Evolutionary conservation across 1,140 invertebrate species (phyloP), one percentile per base, ranked within the genome.

Genomic region (Oreohelix idahoensis): DNA sequence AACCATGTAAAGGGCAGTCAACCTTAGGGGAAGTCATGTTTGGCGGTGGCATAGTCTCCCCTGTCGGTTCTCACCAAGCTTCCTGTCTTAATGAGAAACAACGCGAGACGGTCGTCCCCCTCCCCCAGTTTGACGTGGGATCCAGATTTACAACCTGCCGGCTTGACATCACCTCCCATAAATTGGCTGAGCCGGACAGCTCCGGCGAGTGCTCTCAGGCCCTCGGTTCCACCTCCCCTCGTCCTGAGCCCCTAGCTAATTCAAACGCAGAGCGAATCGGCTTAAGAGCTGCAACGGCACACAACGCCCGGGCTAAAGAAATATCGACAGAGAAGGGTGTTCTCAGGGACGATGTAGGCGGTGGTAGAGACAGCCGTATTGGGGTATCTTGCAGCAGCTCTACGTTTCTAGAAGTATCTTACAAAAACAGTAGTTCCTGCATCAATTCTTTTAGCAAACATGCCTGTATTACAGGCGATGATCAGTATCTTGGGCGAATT

Each of bases 241-340:
- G 29, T 32, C 63, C 63, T 66, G 63, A 66, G n/a, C 63, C 63
- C 63, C 63, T 66, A 35, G 63, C 63, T 66, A 66, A 66, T 66
- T 66, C 63, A 66, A 66, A 66, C n/a, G n/a, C n/a, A 23, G 63
- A 66, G 63, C 63, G 63, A 66, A 66, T 66, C 63, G 63, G 63
- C 23, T 66, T 66, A 66, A 66, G 32, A n/a, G 29, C 63, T 32
- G 29, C 63, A 29, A 8, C 29, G 63, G 63, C 63, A 66, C 29
- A 66, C 63, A 66, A 66, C 63, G 29, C n/a, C 5, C 63, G 29
- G 63, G 63, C 63, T 32, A 32, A 32, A 32, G 63, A 1, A 35
- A 66, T 17, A 32, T 17, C 29, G 63, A 29, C 63, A 66, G n/a
- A 8, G n/a, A 17, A 17, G 63, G n/a, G 63, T 23, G 29, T 66